Percentiles rank a stretch among this genome's conserved stretches.
phyloP scores from a whole-genome alignment of 2,888 invertebrate species.

The Tortricodes alternella region DNA sequence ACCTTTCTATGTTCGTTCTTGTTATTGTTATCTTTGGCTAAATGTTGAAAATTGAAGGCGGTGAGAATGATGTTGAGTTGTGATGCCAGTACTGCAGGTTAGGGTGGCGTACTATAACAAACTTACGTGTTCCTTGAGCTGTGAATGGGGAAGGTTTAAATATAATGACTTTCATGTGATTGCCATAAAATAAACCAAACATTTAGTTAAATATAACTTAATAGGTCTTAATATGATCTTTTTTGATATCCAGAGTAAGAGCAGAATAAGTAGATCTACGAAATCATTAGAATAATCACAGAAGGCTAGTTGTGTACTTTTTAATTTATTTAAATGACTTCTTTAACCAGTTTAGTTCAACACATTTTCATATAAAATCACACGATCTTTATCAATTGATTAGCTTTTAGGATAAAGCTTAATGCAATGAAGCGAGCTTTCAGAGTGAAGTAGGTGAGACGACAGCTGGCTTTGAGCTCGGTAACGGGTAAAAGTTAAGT shows the following conservation, averaged over 20 bases:
- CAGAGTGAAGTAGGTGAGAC: slow-evolving; percentile 45
- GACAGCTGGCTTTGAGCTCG: slow-evolving; percentile 60
- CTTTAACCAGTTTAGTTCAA: not conserved
- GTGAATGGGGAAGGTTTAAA: not conserved
- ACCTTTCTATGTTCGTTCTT: slow-evolving; percentile 37
- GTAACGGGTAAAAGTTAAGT: slow-evolving; percentile 63
- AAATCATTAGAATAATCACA: too few species aligned
- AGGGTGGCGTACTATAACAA: not conserved
- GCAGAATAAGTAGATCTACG: too few species aligned
- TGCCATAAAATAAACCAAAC: too few species aligned
- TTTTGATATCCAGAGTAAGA: too few species aligned
- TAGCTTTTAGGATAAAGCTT: slow-evolving; percentile 19
- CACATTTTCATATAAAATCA: not conserved
- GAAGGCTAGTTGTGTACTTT: too few species aligned
- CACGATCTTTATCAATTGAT: slow-evolving; percentile 7
- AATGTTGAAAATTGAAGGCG: slow-evolving; percentile 24
- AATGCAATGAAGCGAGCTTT: slow-evolving; percentile 22
- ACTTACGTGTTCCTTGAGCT: not conserved
- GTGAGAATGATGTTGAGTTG: not conserved
- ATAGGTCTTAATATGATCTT: too few species aligned
- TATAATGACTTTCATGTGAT: too few species aligned
- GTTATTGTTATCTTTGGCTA: slow-evolving; percentile 38
- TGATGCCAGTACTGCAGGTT: not conserved
- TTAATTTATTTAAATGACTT: not conserved
- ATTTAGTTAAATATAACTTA: too few species aligned